Evolutionary conservation across 2,113 vertebrate genomes (phyloP).

Genomic region (western clawed frog (Xenopus tropicalis)): UCB_Xtro_10.0 CM004447.2:32964001-32964500

Average conservation of each 20-base stretch:
- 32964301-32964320: not conserved
- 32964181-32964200: conserved; percentile 62
- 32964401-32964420: not conserved
- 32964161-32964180: conserved; percentile 68
- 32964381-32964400: not conserved
- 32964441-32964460: not conserved
- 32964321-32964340: not conserved
- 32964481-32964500: not conserved
- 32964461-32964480: not conserved
- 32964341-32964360: not conserved
- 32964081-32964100: conserved; percentile 79
- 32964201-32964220: not conserved
- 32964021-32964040: conserved; percentile 98
- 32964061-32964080: conserved; percentile 97
- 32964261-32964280: not conserved
- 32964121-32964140: conserved; percentile 79
- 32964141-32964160: conserved; percentile 79
- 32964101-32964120: conserved; percentile 66
- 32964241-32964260: not conserved
- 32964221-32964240: not conserved
- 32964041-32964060: conserved; percentile 98
- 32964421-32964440: not conserved
- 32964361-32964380: not conserved
- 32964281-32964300: not conserved
- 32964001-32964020: conserved; percentile 93